Percentiles rank a stretch among this genome's conserved stretches.
These are phyloP conservation scores for Homarus gammarus DNA, from an alignment of 2,888 invertebrate genomes.

Conservation along the genomic window DNA sequence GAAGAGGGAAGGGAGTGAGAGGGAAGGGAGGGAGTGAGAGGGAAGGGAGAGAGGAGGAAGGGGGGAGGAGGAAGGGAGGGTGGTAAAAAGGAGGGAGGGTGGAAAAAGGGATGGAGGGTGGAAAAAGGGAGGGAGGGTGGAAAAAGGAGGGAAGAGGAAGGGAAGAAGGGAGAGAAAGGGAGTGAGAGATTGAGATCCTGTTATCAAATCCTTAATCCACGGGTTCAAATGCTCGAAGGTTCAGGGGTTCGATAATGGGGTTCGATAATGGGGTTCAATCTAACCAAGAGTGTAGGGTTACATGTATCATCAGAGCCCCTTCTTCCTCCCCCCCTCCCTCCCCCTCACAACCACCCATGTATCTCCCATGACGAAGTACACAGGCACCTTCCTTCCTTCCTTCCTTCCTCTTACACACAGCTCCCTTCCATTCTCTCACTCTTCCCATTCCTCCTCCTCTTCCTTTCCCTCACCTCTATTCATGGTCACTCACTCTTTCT, in stretches of 20 bases:
- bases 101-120: too few relatives aligned
- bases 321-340: background rate
- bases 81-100: too few relatives aligned
- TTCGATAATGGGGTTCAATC: too few relatives aligned
- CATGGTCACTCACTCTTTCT: background rate
- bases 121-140: too few relatives aligned
- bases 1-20: too few relatives aligned
- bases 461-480: background rate
- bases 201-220: too few relatives aligned
- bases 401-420: background rate
- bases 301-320: background rate
- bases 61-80: conserved; percentile 6
- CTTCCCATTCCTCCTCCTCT: background rate
- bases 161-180: conserved; percentile 15
- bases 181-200: conserved; percentile 1
- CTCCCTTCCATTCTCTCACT: background rate
- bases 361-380: background rate
- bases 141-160: conserved; percentile 4
- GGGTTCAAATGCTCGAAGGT: too few relatives aligned
- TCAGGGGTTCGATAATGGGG: too few relatives aligned
- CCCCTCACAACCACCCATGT: background rate
- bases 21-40: conserved; percentile 12
- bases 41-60: too few relatives aligned
- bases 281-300: too few relatives aligned
- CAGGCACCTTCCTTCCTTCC: background rate